Conservation (phyloP, 1,140 invertebrate genomes). For the Drosophila santomea region DNA sequence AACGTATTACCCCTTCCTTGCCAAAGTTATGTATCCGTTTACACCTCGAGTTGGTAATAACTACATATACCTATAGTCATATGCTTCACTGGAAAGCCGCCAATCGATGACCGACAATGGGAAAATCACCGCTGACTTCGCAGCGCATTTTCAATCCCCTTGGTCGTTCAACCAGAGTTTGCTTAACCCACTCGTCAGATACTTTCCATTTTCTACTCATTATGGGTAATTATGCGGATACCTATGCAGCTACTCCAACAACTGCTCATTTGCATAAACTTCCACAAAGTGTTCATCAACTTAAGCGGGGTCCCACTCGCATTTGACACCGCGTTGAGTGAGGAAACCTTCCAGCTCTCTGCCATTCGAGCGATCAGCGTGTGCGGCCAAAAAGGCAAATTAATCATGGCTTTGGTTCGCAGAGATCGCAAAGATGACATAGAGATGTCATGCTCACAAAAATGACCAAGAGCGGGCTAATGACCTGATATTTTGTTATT, state of each 20-base stretch:
- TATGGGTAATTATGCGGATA: constrained; percentile 45
- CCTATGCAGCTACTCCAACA: constrained; percentile 15
- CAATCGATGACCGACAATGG: constrained; percentile 36
- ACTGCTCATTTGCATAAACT: constrained; percentile 41
- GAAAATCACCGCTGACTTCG: constrained; percentile 37
- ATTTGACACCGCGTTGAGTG: constrained; percentile 38
- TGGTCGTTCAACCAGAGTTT: constrained; percentile 42
- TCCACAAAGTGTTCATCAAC: constrained; percentile 38
- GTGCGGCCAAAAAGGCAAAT: constrained; percentile 41
- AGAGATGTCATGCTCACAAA: background rate
- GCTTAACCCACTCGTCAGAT: constrained; percentile 39
- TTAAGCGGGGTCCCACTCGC: constrained; percentile 20
- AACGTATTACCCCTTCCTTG: constrained; percentile 41
- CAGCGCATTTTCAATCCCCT: background rate
- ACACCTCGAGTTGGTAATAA: constrained; percentile 35
- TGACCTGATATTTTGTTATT: background rate
- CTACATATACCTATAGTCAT: background rate
- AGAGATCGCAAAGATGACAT: background rate
- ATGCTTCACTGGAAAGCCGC: constrained; percentile 28
- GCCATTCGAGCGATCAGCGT: constrained; percentile 28
- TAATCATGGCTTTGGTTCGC: constrained; percentile 20
- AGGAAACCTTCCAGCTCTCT: constrained; percentile 30
- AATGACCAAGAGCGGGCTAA: background rate
- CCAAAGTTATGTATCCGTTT: constrained; percentile 50
- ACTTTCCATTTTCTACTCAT: constrained; percentile 54